Percentiles rank a stretch among this genome's conserved stretches.
phyloP scores from a whole-genome alignment of 2,797 vertebrate species.

The Eulemur mongoz region DNA sequence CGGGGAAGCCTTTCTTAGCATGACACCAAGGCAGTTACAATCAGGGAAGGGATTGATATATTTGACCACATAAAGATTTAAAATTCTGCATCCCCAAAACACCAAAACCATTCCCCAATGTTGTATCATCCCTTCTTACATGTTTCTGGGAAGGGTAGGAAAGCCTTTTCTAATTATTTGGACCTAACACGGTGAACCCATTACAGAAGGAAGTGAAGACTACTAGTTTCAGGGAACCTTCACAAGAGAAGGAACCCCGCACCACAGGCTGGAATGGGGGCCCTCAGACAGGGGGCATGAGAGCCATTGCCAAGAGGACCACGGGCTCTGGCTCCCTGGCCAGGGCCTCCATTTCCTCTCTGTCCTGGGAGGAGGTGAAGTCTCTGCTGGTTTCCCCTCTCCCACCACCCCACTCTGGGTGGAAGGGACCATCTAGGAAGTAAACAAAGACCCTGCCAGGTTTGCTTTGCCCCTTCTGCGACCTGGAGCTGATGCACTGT shows the following conservation, averaged over 20 bases:
- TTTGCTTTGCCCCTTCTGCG: not conserved
- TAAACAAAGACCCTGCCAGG: not conserved
- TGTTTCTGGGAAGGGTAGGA: not conserved
- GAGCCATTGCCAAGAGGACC: not conserved
- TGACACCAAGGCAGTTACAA: not conserved
- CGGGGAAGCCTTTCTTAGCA: not conserved
- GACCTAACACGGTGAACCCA: not conserved
- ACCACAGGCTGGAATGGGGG: not conserved
- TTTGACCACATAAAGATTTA: not conserved
- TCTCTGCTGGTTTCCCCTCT: not conserved
- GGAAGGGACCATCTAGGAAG: too few relatives aligned
- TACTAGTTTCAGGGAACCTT: not conserved
- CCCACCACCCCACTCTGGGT: not conserved
- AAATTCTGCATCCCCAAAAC: not conserved
- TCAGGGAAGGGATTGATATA: not conserved
- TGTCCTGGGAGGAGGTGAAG: not conserved
- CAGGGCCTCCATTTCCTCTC: not conserved
- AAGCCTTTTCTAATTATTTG: not conserved
- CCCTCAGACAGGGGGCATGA: accelerated
- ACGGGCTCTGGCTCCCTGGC: accelerated
- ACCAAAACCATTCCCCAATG: not conserved
- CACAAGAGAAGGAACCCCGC: not conserved
- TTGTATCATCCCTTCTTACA: not conserved
- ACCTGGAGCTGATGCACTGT: not conserved
- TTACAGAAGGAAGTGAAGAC: not conserved